Conservation (phyloP, 2,888 invertebrate species). For the Pandemis cinnamomeana region DNA sequence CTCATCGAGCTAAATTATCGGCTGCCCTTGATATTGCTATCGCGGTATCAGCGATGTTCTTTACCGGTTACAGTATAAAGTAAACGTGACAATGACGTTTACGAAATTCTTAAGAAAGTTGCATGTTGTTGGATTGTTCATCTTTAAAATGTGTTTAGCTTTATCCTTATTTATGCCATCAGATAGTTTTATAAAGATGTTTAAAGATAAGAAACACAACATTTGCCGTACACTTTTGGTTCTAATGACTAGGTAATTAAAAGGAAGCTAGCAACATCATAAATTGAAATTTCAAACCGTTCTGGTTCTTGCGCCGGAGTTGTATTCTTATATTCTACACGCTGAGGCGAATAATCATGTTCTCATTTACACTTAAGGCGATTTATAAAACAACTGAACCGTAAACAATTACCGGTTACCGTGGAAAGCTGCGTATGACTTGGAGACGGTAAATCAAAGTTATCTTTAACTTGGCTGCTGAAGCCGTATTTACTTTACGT, state of each 20-base stretch:
- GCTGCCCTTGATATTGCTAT: constrained; percentile 52
- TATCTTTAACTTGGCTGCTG: constrained; percentile 47
- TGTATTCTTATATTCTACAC: constrained; percentile 14
- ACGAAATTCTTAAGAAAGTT: neutral
- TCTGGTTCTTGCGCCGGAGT: constrained; percentile 32
- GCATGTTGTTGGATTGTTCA: neutral
- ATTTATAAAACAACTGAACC: constrained; percentile 34
- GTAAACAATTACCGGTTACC: constrained; percentile 44
- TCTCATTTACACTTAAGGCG: constrained; percentile 24
- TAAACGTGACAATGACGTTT: constrained; percentile 2
- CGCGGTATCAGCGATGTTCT: constrained; percentile 43
- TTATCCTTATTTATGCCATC: neutral
- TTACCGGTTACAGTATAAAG: constrained; percentile 29
- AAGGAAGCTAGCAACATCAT: constrained; percentile 19
- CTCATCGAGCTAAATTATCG: constrained; percentile 56
- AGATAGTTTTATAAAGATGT: neutral
- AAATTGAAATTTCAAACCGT: constrained; percentile 25
- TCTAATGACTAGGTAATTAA: constrained; percentile 32
- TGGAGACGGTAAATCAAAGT: constrained; percentile 52
- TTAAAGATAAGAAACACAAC: neutral
- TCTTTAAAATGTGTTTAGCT: neutral
- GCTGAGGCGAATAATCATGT: constrained; percentile 19
- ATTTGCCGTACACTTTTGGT: neutral
- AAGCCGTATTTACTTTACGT: constrained; percentile 45
- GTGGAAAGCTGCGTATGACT: constrained; percentile 44